Percentiles rank a stretch among this genome's conserved stretches.
Conservation (phyloP, 2,113 vertebrate genomes). For the Ctenomys sociabilis region DNA sequence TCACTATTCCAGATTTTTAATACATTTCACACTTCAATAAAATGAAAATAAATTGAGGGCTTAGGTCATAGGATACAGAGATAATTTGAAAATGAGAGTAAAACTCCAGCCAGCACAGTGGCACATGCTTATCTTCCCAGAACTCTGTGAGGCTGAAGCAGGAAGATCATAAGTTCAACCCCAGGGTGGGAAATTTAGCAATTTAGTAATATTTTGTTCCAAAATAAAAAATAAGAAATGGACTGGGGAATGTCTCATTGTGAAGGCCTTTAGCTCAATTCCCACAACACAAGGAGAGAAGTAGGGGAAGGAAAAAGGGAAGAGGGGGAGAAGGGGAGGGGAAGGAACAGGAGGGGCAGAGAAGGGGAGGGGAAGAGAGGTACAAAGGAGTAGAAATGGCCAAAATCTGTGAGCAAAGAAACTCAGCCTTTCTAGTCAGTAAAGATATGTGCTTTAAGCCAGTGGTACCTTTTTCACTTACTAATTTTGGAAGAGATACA, state of each 20-base stretch:
- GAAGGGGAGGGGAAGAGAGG: neutral
- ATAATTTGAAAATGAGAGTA: neutral
- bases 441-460: neutral
- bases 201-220: neutral
- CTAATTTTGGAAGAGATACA: neutral
- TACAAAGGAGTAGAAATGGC: neutral
- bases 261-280: neutral
- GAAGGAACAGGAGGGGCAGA: rapidly evolving
- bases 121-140: neutral
- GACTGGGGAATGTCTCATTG: neutral
- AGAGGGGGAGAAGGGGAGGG: neutral
- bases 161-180: neutral
- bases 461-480: neutral
- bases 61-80: neutral
- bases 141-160: neutral
- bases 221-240: neutral
- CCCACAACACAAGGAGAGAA: neutral
- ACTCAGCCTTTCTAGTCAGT: neutral
- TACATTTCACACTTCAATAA: neutral
- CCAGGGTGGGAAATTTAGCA: neutral
- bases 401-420: conserved; percentile 2
- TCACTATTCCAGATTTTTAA: neutral
- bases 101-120: neutral
- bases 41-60: neutral
- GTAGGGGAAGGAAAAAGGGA: neutral